Conservation (phyloP, 1,140 invertebrate genomes). For the Rhopalosiphum maidis region DNA sequence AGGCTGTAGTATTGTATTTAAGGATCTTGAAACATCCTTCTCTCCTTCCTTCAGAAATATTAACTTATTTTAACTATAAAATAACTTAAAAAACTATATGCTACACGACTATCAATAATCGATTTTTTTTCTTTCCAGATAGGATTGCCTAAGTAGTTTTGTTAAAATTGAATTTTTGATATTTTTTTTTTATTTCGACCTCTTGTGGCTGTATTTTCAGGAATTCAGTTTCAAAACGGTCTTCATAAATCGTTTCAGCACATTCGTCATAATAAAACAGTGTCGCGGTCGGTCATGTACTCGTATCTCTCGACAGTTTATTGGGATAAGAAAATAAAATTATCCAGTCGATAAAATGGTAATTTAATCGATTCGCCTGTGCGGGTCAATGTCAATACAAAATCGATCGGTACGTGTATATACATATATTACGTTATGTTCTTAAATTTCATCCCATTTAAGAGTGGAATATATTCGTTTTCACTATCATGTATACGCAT, state of each 20-base stretch:
- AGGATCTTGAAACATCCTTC: not conserved
- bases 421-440: not conserved
- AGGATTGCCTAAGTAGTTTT: not conserved
- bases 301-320: not conserved
- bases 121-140: no score
- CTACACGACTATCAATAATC: no score
- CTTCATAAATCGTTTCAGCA: not conserved
- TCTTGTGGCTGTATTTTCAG: no score
- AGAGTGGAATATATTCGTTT: conserved; percentile 23
- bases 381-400: not conserved
- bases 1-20: not conserved
- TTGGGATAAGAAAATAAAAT: not conserved
- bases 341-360: not conserved
- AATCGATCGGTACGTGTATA: not conserved
- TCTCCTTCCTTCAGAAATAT: not conserved
- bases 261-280: no score
- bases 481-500: not conserved
- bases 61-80: not conserved
- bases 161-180: not conserved
- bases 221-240: not conserved
- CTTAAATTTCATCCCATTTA: not conserved
- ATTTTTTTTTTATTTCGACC: not conserved
- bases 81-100: no score
- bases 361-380: not conserved
- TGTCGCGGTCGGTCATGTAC: not conserved